phyloP scores from a whole-genome alignment of 2,888 invertebrate genomes.

The Zhengitettix transpicula region DNA sequence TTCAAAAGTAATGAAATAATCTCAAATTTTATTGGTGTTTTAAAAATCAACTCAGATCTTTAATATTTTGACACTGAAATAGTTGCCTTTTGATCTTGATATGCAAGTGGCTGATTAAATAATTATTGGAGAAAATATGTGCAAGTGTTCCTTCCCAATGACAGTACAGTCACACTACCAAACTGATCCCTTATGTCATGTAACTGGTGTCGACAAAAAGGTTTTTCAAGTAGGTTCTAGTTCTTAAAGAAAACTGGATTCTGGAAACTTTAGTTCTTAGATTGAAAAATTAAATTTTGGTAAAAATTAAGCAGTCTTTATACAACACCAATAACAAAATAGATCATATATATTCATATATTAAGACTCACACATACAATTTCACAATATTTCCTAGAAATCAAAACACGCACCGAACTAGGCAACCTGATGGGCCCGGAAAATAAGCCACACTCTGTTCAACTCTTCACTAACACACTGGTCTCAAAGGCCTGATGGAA shows the following conservation, averaged over 20 bases:
- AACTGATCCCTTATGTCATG: too few species aligned
- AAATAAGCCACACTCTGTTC: conserved; percentile 12
- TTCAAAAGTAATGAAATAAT: too few species aligned
- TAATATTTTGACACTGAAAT: too few species aligned
- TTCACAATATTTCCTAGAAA: conserved; percentile 1
- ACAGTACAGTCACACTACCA: too few species aligned
- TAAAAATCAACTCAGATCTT: too few species aligned
- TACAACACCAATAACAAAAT: conserved; percentile 6
- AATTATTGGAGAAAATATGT: too few species aligned
- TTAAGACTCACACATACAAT: conserved; percentile 2
- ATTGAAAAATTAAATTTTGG: not conserved
- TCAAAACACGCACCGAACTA: conserved; percentile 8
- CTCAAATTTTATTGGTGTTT: too few species aligned
- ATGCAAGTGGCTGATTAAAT: too few species aligned
- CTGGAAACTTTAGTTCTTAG: not conserved
- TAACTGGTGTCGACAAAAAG: too few species aligned
- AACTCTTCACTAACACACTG: not conserved
- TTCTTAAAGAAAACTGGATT: not conserved
- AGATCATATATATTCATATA: conserved; percentile 1
- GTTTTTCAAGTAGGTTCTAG: too few species aligned
- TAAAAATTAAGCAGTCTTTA: conserved; percentile 1
- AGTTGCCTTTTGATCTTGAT: too few species aligned
- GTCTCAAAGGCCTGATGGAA: not conserved
- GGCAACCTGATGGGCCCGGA: conserved; percentile 13
- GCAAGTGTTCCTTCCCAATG: too few species aligned